Base-by-base conservation (phyloP, 2,113 vertebrate genomes). In the Corydoras maculifer region DNA sequence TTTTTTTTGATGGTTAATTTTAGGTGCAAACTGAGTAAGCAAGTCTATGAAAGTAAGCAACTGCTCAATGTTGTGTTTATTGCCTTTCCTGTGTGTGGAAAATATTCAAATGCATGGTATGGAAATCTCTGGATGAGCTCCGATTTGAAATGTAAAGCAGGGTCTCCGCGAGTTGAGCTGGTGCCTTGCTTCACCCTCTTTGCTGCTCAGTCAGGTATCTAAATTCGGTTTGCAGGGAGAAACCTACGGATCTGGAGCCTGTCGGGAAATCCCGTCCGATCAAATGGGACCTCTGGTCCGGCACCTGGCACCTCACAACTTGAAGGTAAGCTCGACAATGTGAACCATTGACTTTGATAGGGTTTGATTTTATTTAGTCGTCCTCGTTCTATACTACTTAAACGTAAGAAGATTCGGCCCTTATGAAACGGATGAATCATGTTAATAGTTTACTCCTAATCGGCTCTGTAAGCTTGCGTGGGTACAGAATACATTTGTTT, bases 131-230 rank as follows among this genome's bases (percentile, higher is more conserved):
- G 80, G 68, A 88, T 87, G 84, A 84, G 85, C 70, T 79, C 79
- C 81, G 79, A 85, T 88, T 89, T 87, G 88, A 78, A 84, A 90
- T 89, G 87, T 89, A 91, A 91, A 91, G 75, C 83, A 90, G 84
- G 65, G 9, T 74, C 70, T 58, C 65, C 68, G 70, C 61, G 70
- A 77, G 81, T 80, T 85, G 78, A 75, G 73, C 73, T 60, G n/a
- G 57, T 31, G 58, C 72, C 68, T 69, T 79, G 65, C 61, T 67
- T 54, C 70, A 62, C 70, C n/a, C 68, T 70, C 69, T 75, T 51
- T 73, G 32, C 61, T 69, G 65, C 59, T 77, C 68, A 53, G 74
- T 53, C 69, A 64, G 66, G 65, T 78, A 75, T 72, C 60, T 35
- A n/a, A 61, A 75, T 75, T 78, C 58, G 18, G 68, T 55, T 53